Percentiles rank a stretch among this genome's conserved stretches.
Conservation (phyloP, 2,797 vertebrate genomes). For the Uromys caudimaculatus region DNA sequence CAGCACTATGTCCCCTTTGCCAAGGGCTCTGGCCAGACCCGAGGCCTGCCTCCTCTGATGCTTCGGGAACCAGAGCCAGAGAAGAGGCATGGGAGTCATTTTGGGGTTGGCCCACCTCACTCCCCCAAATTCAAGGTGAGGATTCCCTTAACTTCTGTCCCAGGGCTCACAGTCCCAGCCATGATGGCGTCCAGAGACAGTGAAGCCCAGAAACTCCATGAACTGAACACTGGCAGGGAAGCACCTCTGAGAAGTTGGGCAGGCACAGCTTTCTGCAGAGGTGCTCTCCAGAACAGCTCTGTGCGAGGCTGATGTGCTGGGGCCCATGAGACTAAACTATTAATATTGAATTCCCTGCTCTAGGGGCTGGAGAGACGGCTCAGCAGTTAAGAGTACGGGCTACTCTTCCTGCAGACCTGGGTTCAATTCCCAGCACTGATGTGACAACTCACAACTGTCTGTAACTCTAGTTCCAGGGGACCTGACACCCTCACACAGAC, state of each 20-base stretch:
- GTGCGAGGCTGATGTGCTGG: no score
- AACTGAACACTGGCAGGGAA: not conserved
- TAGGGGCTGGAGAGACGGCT: not conserved
- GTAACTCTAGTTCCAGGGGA: not conserved
- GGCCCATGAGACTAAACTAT: not conserved
- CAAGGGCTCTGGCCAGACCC: constrained; percentile 50
- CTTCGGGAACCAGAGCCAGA: constrained; percentile 41
- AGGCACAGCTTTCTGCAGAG: not conserved
- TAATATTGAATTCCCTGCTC: not conserved
- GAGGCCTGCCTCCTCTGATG: constrained; percentile 11
- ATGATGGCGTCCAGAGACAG: not conserved
- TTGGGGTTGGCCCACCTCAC: constrained; percentile 35
- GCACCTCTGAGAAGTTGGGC: not conserved
- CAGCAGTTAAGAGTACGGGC: not conserved
- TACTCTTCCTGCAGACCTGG: not conserved
- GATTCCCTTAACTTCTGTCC: not conserved
- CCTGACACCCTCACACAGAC: not conserved
- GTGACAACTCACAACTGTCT: not conserved
- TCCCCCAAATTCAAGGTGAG: constrained; percentile 78
- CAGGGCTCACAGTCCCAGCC: not conserved
- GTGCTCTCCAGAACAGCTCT: not conserved
- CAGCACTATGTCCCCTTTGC: constrained; percentile 33
- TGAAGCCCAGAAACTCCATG: not conserved
- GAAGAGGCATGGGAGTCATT: constrained; percentile 53
- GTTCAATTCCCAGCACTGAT: not conserved